phyloP scores from a whole-genome alignment of 2,797 vertebrate species.

The Pseudochromis fuscus region DNA sequence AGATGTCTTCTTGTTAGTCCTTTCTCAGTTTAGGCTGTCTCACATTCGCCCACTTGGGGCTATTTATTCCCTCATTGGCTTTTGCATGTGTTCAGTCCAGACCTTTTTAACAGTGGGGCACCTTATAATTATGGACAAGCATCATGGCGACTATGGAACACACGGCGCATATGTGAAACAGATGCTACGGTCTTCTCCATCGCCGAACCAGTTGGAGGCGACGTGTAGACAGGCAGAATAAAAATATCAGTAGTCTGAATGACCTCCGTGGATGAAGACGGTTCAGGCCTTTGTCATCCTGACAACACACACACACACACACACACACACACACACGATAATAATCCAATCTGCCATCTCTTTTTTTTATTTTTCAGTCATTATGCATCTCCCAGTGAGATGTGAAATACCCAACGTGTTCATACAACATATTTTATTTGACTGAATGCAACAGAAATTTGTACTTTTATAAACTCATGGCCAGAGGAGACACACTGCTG shows the following conservation, averaged over 20 bases:
- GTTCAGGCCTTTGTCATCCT: constrained; percentile 33
- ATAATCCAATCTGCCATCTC: constrained; percentile 15
- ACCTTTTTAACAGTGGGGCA: constrained; percentile 76
- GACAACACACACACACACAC: too few species aligned
- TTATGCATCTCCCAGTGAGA: neutral
- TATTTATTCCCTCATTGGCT: constrained; percentile 78
- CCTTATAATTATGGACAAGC: constrained; percentile 81
- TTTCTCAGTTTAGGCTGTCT: constrained; percentile 77
- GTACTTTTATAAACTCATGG: neutral
- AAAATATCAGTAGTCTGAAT: constrained; percentile 41
- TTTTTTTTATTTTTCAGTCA: neutral
- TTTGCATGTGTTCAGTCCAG: constrained; percentile 74
- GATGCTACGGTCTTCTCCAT: constrained; percentile 69
- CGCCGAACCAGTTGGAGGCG: constrained; percentile 53
- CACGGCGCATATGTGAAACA: constrained; percentile 76
- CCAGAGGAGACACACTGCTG: neutral
- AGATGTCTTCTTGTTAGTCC: constrained; percentile 80
- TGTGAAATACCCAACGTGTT: too few species aligned
- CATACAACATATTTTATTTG: too few species aligned
- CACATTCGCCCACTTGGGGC: constrained; percentile 79
- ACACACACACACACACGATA: too few species aligned
- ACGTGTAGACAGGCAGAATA: constrained; percentile 23
- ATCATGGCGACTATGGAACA: constrained; percentile 68
- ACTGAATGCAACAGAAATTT: neutral
- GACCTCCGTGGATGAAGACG: constrained; percentile 28